These are phyloP conservation scores for Oophaga pumilio DNA, from an alignment of 2,113 vertebrate genomes.

Conservation along the genomic window DNA sequence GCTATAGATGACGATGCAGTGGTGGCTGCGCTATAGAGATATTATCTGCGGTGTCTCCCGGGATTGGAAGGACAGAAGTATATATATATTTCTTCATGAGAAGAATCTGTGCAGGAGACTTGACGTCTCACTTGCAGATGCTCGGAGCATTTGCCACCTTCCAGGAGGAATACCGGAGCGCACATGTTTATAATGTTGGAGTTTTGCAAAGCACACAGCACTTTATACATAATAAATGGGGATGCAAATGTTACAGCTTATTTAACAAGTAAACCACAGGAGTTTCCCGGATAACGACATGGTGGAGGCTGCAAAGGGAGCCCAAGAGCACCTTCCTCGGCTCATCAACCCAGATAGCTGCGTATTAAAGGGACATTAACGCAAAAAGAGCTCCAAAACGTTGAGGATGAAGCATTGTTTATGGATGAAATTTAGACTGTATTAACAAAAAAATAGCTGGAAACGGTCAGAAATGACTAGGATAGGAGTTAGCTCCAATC, in stretches of 20 bases:
- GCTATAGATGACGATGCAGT: too few relatives aligned
- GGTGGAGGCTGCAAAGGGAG: not conserved
- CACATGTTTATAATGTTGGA: not conserved
- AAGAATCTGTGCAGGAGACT: not conserved
- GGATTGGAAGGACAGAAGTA: too few relatives aligned
- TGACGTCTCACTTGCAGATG: constrained; percentile 11
- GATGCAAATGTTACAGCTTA: not conserved
- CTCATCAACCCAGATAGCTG: too few relatives aligned
- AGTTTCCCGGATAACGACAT: not conserved
- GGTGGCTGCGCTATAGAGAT: too few relatives aligned
- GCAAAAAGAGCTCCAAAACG: not conserved
- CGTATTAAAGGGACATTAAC: not conserved
- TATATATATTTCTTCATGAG: too few relatives aligned
- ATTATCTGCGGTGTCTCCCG: too few relatives aligned
- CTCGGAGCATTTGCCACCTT: not conserved
- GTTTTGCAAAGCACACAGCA: constrained; percentile 12
- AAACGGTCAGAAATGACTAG: too few relatives aligned
- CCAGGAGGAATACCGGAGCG: not conserved
- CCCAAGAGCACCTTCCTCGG: not conserved
- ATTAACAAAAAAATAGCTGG: too few relatives aligned
- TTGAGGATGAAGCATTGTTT: not conserved
- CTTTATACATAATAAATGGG: constrained; percentile 17
- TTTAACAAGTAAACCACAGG: not conserved
- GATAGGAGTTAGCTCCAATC: too few relatives aligned
- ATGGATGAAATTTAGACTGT: too few relatives aligned